Evolutionary conservation across 2,888 invertebrate species (phyloP).

Genomic region (Ethmia dodecea): DNA sequence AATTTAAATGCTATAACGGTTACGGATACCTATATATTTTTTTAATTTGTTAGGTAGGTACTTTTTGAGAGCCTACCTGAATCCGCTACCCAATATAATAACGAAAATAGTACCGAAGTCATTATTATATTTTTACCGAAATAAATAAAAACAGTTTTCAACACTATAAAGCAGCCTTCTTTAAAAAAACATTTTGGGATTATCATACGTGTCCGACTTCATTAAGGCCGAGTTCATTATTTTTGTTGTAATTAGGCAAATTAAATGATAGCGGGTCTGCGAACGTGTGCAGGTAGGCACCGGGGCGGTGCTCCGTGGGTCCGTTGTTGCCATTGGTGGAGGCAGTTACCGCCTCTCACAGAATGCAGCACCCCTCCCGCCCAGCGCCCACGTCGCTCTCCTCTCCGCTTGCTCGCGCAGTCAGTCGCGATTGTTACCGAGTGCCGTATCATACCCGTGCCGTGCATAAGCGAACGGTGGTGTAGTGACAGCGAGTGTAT

Average conservation of each 20-base stretch:
- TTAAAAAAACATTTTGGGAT: not conserved
- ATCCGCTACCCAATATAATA: too few species aligned
- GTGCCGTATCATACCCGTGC: conserved; percentile 35
- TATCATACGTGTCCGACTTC: conserved; percentile 23
- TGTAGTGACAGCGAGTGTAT: conserved; percentile 67
- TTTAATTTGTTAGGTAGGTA: too few species aligned
- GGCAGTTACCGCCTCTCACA: conserved; percentile 33
- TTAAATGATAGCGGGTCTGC: conserved; percentile 45
- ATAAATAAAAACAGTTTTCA: too few species aligned
- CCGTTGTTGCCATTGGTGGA: conserved; percentile 42
- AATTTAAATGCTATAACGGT: too few species aligned
- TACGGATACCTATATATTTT: too few species aligned
- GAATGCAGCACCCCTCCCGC: conserved; percentile 18
- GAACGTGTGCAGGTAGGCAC: conserved; percentile 77
- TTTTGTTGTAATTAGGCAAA: conserved; percentile 70
- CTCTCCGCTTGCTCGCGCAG: conserved; percentile 32
- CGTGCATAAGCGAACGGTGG: conserved; percentile 32
- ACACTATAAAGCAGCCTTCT: not conserved
- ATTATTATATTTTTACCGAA: too few species aligned
- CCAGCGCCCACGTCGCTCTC: conserved; percentile 21
- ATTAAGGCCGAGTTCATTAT: conserved; percentile 58
- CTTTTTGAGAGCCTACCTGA: too few species aligned
- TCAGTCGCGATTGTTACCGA: conserved; percentile 57
- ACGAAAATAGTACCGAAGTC: too few species aligned
- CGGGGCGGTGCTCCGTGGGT: conserved; percentile 53